Evolutionary conservation across 30 jellyfish, hydroid and myxozoan species (phyloP).

Genomic region (Hydractinia echinata): DNA sequence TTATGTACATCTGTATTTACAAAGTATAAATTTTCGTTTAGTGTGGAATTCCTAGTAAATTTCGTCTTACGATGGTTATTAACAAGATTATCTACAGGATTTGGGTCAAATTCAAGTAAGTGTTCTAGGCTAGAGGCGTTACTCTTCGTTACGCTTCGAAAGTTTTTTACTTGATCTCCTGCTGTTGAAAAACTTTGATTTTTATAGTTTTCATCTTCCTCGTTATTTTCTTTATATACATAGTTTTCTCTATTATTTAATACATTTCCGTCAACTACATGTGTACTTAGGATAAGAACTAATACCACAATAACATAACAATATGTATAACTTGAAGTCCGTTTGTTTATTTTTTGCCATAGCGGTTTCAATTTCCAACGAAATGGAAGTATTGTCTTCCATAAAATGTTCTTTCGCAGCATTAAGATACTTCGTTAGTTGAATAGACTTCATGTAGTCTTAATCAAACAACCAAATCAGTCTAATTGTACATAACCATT

Average conservation of each 20-base stretch:
- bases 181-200: constrained; percentile 8
- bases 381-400: constrained; percentile 11
- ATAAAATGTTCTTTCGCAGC: constrained; percentile 9
- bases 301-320: not conserved
- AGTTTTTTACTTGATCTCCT: constrained; percentile 25
- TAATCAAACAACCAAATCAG: not conserved
- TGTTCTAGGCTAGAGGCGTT: not conserved
- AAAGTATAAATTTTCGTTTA: not conserved
- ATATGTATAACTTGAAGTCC: not conserved
- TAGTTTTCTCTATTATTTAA: not conserved
- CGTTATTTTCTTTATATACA: not conserved
- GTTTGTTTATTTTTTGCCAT: not conserved
- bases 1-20: constrained; percentile 8
- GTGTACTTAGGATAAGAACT: not conserved
- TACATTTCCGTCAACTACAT: constrained; percentile 10
- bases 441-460: not conserved
- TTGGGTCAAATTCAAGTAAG: no score
- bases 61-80: constrained; percentile 2
- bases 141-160: constrained; percentile 32
- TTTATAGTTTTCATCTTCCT: not conserved
- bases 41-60: constrained; percentile 17
- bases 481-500: no score
- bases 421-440: constrained; percentile 6
- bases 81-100: not conserved
- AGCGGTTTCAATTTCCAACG: not conserved